These are phyloP conservation scores for Pontoporia blainvillei DNA, from an alignment of 2,113 vertebrate species.

Conservation along the genomic window DNA sequence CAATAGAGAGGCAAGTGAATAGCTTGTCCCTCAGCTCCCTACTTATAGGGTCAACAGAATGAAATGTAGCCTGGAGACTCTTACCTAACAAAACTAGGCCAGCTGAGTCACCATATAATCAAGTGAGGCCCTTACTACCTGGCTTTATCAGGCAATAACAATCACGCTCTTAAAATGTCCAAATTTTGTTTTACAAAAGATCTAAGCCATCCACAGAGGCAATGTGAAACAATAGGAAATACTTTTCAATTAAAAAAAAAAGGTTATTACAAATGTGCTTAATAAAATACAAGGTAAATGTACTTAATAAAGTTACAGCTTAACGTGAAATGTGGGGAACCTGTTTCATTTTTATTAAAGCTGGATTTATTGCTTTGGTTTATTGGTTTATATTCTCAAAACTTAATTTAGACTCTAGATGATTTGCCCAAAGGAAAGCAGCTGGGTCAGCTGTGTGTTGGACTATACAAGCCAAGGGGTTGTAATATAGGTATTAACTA, in stretches of 20 bases:
- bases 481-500: not conserved
- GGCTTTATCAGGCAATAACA: not conserved
- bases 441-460: conserved; percentile 51
- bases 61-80: not conserved
- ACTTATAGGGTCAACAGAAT: not conserved
- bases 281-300: conserved; percentile 50
- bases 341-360: conserved; percentile 78
- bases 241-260: conserved; percentile 61
- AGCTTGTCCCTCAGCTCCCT: not conserved
- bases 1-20: not conserved
- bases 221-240: conserved; percentile 58
- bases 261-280: conserved; percentile 66
- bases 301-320: conserved; percentile 74
- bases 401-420: conserved; percentile 72
- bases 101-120: not conserved
- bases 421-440: conserved; percentile 62
- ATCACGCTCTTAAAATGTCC: not conserved
- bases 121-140: not conserved
- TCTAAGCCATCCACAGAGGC: conserved; percentile 38
- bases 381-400: conserved; percentile 73
- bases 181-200: conserved; percentile 48
- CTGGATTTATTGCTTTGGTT: conserved; percentile 77
- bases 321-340: conserved; percentile 72
- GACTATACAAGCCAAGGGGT: not conserved
- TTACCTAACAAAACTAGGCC: not conserved